phyloP scores from a whole-genome alignment of 1,140 invertebrate genomes.

The Sweltsa coloradensis region DNA sequence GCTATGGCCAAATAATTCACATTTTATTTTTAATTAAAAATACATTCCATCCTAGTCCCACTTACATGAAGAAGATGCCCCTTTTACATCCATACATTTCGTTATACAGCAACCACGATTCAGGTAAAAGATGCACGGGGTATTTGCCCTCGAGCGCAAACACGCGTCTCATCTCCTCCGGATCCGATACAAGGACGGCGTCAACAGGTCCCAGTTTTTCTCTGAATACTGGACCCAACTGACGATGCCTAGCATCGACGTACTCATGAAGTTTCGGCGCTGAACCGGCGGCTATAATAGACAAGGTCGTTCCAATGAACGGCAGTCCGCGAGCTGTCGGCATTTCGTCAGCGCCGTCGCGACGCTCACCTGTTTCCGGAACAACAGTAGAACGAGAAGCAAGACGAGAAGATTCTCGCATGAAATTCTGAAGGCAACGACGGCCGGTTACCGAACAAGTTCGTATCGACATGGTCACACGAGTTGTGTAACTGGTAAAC shows the following conservation, averaged over 20 bases:
- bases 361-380: too few species aligned
- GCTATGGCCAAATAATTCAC: neutral
- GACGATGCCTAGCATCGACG: constrained; percentile 52
- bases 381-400: too few species aligned
- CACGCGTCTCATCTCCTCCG: constrained; percentile 51
- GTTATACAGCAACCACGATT: constrained; percentile 72
- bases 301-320: constrained; percentile 38
- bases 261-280: constrained; percentile 51
- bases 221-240: constrained; percentile 60
- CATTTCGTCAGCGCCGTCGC: constrained; percentile 22
- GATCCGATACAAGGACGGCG: constrained; percentile 58
- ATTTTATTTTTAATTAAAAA: too few species aligned
- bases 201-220: constrained; percentile 53
- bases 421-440: too few species aligned
- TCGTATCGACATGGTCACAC: too few species aligned
- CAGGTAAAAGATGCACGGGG: constrained; percentile 65
- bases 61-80: constrained; percentile 79
- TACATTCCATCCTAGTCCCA: constrained; percentile 13
- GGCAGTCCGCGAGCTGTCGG: constrained; percentile 37
- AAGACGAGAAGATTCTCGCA: too few species aligned
- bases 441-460: too few species aligned
- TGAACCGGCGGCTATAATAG: constrained; percentile 36
- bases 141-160: constrained; percentile 65
- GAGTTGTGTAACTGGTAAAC: too few species aligned
- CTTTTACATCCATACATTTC: constrained; percentile 50